A percentile compares a stretch with the other conserved stretches of the same genome.
Conservation (phyloP, 2,888 invertebrate genomes). For the Leptopilina syphax region DNA sequence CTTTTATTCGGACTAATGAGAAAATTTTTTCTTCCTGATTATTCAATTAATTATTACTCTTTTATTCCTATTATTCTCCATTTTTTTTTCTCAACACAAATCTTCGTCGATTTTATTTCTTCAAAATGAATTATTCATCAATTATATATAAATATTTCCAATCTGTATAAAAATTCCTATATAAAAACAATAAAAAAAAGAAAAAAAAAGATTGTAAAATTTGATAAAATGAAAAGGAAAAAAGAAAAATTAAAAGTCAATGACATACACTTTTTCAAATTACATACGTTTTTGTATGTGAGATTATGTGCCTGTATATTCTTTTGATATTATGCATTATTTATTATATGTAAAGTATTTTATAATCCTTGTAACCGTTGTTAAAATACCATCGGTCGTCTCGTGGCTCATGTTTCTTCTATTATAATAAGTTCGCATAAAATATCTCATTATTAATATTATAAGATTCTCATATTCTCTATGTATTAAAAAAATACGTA, state of each 20-base stretch:
- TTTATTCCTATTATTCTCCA: too few relatives aligned
- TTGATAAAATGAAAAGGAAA: slow-evolving; percentile 5
- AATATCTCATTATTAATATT: slow-evolving; percentile 23
- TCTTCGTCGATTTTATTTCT: not conserved
- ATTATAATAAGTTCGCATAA: slow-evolving; percentile 5
- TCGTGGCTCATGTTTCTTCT: slow-evolving; percentile 10
- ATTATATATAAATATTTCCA: not conserved
- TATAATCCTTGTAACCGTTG: slow-evolving; percentile 33
- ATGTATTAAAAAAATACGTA: not conserved
- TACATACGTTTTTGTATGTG: not conserved
- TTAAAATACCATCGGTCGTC: slow-evolving; percentile 16
- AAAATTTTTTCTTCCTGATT: too few relatives aligned
- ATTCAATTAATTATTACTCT: too few relatives aligned
- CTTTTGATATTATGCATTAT: slow-evolving; percentile 17
- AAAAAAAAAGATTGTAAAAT: not conserved
- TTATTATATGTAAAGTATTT: slow-evolving; percentile 13
- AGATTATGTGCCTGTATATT: not conserved
- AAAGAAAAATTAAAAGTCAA: not conserved
- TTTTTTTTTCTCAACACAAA: too few relatives aligned
- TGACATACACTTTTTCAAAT: not conserved
- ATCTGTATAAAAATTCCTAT: not conserved
- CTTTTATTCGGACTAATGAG: too few relatives aligned
- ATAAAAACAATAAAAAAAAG: not conserved
- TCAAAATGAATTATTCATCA: slow-evolving; percentile 10
- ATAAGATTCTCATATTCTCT: slow-evolving; percentile 15